Percentiles rank a stretch among this genome's conserved stretches.
Evolutionary conservation across 2,888 invertebrate genomes (phyloP).

Genomic region (Choristoneura rosaceana): DNA sequence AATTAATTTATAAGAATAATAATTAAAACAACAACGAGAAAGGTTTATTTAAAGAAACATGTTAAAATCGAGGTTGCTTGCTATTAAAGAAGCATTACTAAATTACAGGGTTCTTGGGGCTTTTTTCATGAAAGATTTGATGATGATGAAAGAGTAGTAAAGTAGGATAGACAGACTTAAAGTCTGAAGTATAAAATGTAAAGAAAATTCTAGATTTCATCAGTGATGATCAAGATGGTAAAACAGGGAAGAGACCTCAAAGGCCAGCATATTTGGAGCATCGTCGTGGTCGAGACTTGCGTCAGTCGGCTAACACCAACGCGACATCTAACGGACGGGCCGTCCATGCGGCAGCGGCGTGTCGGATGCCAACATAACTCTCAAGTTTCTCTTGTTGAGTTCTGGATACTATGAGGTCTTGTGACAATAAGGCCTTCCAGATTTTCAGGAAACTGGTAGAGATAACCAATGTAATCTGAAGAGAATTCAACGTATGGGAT

Average conservation of each 20-base stretch:
- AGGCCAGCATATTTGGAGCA: conserved; percentile 62
- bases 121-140: background rate
- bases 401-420: background rate
- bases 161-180: background rate
- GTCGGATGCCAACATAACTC: conserved; percentile 55
- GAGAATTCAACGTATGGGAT: background rate
- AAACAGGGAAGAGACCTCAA: background rate
- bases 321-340: conserved; percentile 81
- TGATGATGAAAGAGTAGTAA: background rate
- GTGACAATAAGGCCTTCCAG: background rate
- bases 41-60: background rate
- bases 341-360: conserved; percentile 65
- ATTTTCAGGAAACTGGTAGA: background rate
- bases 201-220: background rate
- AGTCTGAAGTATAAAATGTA: background rate
- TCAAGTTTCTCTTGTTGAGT: conserved; percentile 26
- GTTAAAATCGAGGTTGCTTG: no score
- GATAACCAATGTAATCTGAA: background rate
- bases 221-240: background rate
- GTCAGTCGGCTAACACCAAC: conserved; percentile 78
- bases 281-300: conserved; percentile 58
- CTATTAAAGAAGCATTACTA: no score
- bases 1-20: no score
- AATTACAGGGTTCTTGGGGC: background rate
- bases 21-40: no score